Conservation (phyloP, 2,113 vertebrate genomes). For the Romanogobio albipinnatus region DNA sequence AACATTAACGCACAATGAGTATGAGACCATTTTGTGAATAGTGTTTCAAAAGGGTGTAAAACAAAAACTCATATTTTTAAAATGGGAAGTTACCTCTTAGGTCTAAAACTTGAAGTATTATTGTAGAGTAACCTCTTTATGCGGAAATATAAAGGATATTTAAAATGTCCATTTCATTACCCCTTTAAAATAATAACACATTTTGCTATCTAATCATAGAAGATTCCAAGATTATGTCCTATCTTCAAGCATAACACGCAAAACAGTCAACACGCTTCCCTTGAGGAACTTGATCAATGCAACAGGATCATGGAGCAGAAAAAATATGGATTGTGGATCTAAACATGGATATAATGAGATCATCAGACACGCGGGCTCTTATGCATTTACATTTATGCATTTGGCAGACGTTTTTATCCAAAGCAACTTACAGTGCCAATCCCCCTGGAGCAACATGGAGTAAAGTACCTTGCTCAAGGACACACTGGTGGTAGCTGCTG, state of each 20-base stretch:
- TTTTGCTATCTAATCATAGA: background rate
- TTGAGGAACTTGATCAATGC: background rate
- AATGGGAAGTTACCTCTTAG: no score
- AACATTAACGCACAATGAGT: background rate
- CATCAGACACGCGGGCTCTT: background rate
- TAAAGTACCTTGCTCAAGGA: no score
- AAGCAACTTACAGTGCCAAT: no score
- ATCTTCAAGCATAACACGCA: background rate
- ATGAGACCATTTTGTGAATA: background rate
- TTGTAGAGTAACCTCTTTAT: no score
- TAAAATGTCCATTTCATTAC: background rate
- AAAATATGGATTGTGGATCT: conserved; percentile 9
- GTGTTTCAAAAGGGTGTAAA: no score
- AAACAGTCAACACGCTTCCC: background rate
- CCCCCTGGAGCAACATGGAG: no score
- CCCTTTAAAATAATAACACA: background rate
- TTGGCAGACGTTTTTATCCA: no score
- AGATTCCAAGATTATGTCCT: background rate
- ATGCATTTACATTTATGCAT: no score
- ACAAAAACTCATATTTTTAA: no score
- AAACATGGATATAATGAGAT: conserved; percentile 21
- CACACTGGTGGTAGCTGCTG: no score
- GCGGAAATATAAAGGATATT: no score
- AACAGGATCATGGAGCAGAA: background rate
- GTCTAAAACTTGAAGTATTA: no score